These are phyloP conservation scores for Plectus sambesii DNA, from an alignment of 1,140 invertebrate genomes.

Conservation along the genomic window DNA sequence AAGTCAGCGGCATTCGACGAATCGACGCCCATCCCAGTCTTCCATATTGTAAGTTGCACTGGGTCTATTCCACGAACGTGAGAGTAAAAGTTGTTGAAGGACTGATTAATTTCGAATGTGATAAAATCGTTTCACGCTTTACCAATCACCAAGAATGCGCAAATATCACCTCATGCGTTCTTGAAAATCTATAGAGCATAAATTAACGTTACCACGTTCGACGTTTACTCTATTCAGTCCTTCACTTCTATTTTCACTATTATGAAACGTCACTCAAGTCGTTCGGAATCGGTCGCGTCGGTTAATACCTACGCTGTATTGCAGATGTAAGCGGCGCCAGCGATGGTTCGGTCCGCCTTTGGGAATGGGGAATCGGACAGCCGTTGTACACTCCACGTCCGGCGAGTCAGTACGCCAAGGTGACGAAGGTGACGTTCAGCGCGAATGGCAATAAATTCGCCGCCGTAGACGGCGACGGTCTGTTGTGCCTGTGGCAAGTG, in stretches of 20 bases:
- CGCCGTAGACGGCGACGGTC: constrained; percentile 44
- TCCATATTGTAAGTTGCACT: constrained; percentile 70
- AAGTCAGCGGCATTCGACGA: constrained; percentile 78
- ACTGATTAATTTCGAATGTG: constrained; percentile 1
- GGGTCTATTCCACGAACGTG: no score
- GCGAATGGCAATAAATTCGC: constrained; percentile 81
- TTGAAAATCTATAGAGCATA: no score
- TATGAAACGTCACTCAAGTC: background rate
- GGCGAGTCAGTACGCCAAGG: constrained; percentile 83
- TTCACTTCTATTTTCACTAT: no score
- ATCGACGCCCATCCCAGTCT: constrained; percentile 86
- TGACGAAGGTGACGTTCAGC: constrained; percentile 83
- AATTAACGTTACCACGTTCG: background rate
- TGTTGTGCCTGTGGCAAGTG: constrained; percentile 57
- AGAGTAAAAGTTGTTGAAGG: constrained; percentile 9
- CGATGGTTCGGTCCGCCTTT: constrained; percentile 89
- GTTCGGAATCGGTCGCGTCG: background rate
- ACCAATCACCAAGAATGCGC: constrained; percentile 9
- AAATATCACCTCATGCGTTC: constrained; percentile 1
- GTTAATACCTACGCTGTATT: constrained; percentile 28
- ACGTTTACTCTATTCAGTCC: no score
- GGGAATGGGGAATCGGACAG: constrained; percentile 91
- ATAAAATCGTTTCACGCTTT: no score
- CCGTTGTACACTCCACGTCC: constrained; percentile 75
- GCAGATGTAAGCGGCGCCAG: constrained; percentile 85